Conservation (phyloP, 2,888 invertebrate species). For the Lasioglossum calceatum region DNA sequence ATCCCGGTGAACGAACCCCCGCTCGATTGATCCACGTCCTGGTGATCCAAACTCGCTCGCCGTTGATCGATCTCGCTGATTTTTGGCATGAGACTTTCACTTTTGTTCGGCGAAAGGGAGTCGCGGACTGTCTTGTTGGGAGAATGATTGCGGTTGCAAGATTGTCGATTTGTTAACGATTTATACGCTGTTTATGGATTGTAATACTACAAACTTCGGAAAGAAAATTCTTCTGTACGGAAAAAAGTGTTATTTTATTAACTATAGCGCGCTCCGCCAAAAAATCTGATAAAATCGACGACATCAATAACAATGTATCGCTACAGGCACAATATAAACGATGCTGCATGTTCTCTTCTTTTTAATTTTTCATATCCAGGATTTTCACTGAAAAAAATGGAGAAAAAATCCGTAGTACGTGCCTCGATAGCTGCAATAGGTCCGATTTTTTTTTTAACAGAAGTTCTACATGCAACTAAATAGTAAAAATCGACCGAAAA, state of each 20-base stretch:
- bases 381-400: not conserved
- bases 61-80: not conserved
- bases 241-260: not conserved
- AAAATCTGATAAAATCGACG: not conserved
- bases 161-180: not conserved
- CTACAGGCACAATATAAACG: not conserved
- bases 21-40: not conserved
- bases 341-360: not conserved
- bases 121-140: not conserved
- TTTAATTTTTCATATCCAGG: not conserved
- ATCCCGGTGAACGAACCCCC: not conserved
- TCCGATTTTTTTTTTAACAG: not conserved
- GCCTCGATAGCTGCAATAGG: not conserved
- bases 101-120: not conserved
- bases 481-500: not conserved
- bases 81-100: not conserved
- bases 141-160: not conserved
- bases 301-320: not conserved
- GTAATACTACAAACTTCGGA: not conserved
- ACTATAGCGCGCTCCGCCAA: not conserved
- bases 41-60: not conserved
- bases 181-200: not conserved
- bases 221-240: not conserved
- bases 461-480: not conserved
- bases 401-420: not conserved